Conservation (phyloP, 2,888 invertebrate species). For the Agapostemon virescens region DNA sequence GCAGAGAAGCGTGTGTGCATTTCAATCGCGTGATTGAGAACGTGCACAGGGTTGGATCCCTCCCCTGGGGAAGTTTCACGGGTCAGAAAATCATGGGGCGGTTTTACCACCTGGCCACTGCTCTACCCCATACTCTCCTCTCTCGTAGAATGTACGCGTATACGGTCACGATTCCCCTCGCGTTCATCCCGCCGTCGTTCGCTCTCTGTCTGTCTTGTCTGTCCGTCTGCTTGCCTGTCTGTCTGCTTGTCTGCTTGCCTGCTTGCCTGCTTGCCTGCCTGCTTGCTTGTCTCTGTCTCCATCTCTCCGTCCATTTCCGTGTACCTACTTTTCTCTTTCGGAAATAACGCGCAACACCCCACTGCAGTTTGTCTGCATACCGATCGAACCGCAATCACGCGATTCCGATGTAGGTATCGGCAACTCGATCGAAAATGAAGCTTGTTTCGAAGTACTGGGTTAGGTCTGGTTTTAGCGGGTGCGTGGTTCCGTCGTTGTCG, state of each 20-base stretch:
- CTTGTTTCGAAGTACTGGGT: slow-evolving; percentile 27
- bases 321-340: slow-evolving; percentile 57
- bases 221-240: no score
- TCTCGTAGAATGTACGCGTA: slow-evolving; percentile 29
- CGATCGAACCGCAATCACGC: slow-evolving; percentile 67
- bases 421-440: slow-evolving; percentile 55
- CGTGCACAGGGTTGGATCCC: slow-evolving; percentile 35
- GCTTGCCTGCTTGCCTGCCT: no score
- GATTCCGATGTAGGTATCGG: slow-evolving; percentile 67
- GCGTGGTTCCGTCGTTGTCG: neutral
- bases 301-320: slow-evolving; percentile 1
- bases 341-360: slow-evolving; percentile 71
- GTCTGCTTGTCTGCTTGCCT: no score
- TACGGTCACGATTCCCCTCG: slow-evolving; percentile 37
- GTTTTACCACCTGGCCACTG: slow-evolving; percentile 75
- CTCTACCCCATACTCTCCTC: slow-evolving; percentile 11
- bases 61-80: slow-evolving; percentile 64
- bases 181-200: slow-evolving; percentile 28
- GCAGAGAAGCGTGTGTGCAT: slow-evolving; percentile 59
- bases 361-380: slow-evolving; percentile 72
- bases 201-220: neutral
- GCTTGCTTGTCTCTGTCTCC: slow-evolving; percentile 6
- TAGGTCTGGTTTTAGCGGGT: neutral
- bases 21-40: slow-evolving; percentile 67
- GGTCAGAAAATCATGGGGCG: slow-evolving; percentile 76